Evolutionary conservation across 1,140 invertebrate genomes (phyloP).

Genomic region (Penaeus chinensis): DNA sequence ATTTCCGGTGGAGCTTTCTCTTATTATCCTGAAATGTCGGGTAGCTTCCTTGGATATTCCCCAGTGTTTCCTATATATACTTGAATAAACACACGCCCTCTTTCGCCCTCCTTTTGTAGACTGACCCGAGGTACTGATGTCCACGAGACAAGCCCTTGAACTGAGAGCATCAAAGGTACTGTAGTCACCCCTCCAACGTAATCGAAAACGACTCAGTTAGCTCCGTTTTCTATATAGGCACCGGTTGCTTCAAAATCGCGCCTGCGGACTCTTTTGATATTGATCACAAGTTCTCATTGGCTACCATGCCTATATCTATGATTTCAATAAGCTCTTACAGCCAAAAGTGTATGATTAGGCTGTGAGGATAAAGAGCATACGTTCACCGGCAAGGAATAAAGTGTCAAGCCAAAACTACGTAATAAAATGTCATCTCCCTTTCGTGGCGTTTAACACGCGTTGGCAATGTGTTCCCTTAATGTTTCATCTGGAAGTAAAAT

Average conservation of each 20-base stretch:
- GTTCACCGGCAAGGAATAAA: background rate
- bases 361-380: background rate
- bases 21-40: too few relatives aligned
- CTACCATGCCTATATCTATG: background rate
- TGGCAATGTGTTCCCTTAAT: background rate
- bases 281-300: conserved; percentile 9
- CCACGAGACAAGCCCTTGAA: background rate
- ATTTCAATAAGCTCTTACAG: background rate
- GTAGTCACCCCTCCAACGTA: background rate
- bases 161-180: background rate
- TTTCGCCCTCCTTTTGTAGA: too few relatives aligned
- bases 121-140: too few relatives aligned
- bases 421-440: background rate
- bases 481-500: background rate
- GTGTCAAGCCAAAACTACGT: background rate
- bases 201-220: too few relatives aligned
- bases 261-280: conserved; percentile 12
- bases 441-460: background rate
- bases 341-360: background rate
- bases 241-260: conserved; percentile 25
- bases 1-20: too few relatives aligned
- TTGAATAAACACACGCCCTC: too few relatives aligned
- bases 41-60: too few relatives aligned
- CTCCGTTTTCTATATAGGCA: conserved; percentile 11
- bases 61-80: too few relatives aligned